Evolutionary conservation across 2,888 invertebrate species (phyloP), one percentile per base, ranked within the genome.

Genomic region (Linyphia triangularis): DNA sequence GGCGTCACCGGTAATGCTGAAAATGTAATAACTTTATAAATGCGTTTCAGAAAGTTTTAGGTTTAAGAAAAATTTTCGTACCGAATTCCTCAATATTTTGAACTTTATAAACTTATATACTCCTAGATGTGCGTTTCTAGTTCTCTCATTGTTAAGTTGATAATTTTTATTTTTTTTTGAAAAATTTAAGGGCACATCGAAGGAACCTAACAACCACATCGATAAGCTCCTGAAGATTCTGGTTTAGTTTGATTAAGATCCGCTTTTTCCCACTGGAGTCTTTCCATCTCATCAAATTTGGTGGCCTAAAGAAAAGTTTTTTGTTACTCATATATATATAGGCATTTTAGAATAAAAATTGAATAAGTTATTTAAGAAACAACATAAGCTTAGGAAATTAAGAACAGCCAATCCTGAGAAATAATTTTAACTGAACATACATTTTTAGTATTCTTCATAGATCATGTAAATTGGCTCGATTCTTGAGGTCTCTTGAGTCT

Each of bases 281-380:
- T 90, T 83, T 91, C 91, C 85, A 91, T 89, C 77, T 91, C 91
- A 70, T 91, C 91, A 67, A 91, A 91, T 70, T 89, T 90, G 73
- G 89, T 91, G 2, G 91, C 91, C 91, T 91, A 24, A 22, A 88
- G 40, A 40, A 16, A 13, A 81, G 5, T n/a, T n/a, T n/a, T n/a
- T n/a, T n/a, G n/a, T n/a, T n/a, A n/a, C n/a, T n/a, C n/a, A n/a
- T n/a, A n/a, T n/a, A n/a, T n/a, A n/a, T n/a, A n/a, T n/a, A n/a
- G n/a, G n/a, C n/a, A n/a, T n/a, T n/a, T n/a, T n/a, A n/a, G n/a
- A n/a, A n/a, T n/a, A n/a, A n/a, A n/a, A n/a, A n/a, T n/a, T n/a
- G n/a, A n/a, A n/a, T n/a, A n/a, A n/a, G n/a, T n/a, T n/a, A n/a
- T n/a, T n/a, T n/a, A n/a, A n/a, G n/a, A n/a, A n/a, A n/a, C n/a